phyloP scores from a whole-genome alignment of 2,888 invertebrate species.

The Kuschelorhynchus macadamiae region DNA sequence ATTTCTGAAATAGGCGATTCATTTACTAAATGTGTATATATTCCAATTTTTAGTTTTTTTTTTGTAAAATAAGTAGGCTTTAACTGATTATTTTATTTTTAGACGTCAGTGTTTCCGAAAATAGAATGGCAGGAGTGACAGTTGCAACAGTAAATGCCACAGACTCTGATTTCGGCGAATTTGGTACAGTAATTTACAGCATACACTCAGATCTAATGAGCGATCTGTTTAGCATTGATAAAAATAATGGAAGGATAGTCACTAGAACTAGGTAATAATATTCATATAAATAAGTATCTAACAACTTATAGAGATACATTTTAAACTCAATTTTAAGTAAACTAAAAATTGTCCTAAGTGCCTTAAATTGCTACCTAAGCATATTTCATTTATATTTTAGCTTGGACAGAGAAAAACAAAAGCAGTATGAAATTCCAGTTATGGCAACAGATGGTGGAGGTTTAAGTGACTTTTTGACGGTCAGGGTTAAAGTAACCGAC shows the following conservation, averaged over 20 bases:
- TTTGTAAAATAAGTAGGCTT: no score
- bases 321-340: no score
- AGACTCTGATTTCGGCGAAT: conserved; percentile 87
- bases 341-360: no score
- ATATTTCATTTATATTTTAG: conserved; percentile 56
- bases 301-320: no score
- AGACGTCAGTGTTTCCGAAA: conserved; percentile 86
- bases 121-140: conserved; percentile 77
- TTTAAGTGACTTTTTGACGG: conserved; percentile 79
- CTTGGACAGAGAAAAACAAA: conserved; percentile 82
- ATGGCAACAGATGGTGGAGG: conserved; percentile 88
- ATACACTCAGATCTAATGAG: conserved; percentile 82
- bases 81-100: no score
- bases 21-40: no score
- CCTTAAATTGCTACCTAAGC: no score
- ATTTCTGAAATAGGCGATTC: no score
- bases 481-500: conserved; percentile 86
- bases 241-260: conserved; percentile 78
- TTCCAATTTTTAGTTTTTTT: no score
- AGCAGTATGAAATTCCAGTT: conserved; percentile 82
- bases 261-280: conserved; percentile 70
- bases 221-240: conserved; percentile 82
- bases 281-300: no score
- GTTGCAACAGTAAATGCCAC: conserved; percentile 83
- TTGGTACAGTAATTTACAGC: conserved; percentile 81